Conservation (phyloP, 2,888 invertebrate genomes). For the Macrosiphum euphorbiae region DNA sequence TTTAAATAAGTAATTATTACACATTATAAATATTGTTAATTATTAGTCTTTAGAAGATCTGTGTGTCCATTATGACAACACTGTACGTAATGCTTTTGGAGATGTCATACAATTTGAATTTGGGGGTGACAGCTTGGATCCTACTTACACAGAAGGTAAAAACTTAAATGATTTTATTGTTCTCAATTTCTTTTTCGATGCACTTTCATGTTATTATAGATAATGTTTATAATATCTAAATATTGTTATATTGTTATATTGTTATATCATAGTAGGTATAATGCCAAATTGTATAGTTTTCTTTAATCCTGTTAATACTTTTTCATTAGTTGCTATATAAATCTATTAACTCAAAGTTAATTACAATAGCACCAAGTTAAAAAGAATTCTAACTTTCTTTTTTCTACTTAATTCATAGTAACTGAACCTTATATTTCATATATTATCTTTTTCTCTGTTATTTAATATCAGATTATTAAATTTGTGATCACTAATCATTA, state of each 20-base stretch:
- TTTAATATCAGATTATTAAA: not conserved
- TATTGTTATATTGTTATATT: not conserved
- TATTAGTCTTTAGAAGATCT: slow-evolving; percentile 91
- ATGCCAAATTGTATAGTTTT: not conserved
- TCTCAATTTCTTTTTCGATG: not conserved
- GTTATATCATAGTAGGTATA: not conserved
- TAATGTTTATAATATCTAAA: not conserved
- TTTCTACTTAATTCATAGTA: not conserved
- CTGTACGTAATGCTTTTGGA: slow-evolving; percentile 92
- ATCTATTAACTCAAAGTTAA: not conserved
- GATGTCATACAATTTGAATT: slow-evolving; percentile 95
- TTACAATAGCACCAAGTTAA: not conserved
- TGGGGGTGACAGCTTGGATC: slow-evolving; percentile 96
- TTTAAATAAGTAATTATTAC: slow-evolving; percentile 30
- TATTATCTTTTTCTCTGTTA: not conserved
- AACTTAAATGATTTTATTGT: not conserved
- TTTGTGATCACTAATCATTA: not conserved
- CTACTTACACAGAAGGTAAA: slow-evolving; percentile 89
- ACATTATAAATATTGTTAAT: slow-evolving; percentile 47
- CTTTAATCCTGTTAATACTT: not conserved
- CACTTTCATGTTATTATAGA: not conserved
- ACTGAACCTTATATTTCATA: not conserved
- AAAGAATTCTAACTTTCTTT: not conserved
- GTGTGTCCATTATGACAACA: slow-evolving; percentile 95
- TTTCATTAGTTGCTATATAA: not conserved